Base-by-base conservation (phyloP, 2,797 vertebrate species). In the Catostomus latipinnis region DNA sequence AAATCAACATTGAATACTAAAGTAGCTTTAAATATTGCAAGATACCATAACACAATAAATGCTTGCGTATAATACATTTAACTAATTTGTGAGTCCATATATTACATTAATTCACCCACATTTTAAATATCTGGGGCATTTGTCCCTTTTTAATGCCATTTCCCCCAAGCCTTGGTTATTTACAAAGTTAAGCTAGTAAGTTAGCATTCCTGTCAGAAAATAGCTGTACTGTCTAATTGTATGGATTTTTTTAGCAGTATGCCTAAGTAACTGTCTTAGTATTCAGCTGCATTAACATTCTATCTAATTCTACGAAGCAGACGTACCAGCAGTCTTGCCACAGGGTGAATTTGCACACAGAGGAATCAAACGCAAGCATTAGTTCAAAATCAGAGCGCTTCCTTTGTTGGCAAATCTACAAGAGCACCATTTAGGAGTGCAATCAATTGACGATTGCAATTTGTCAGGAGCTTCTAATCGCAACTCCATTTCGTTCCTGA, bases 371-470 rank as follows among this genome's bases (percentile, higher is more conserved):
- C 71, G 13, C 22, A 53, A 74, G 49, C 10, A 16, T 52, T 12
- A 52, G n/a, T 60, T 49, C 0, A 71, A 78, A 71, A 49, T 63
- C 22, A 54, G 34, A 60, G 48, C 45, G 1, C 46, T 74, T 65
- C 50, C 22, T 43, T 53, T 77, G 56, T 45, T 60, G 48, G 56
- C 56, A 61, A 52, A 69, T 61, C 54, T 70, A 60, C 56, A 78
- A 52, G 22, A 62, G 56, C 67, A 13, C 48, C 49, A 52, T 70
- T 78, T 62, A 78, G 46, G n/a, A 70, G 22, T 7, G 66, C 67
- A 53, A 46, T 70, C 76, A 69, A 63, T 70, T 54, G 68, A 62
- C 10, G 6, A 14, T 50, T 67, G 77, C 77, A 80, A 72, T 72
- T 72, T 73, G 61, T 63, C 61, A 72, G 60, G 49, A 69, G 14